Percentiles rank a stretch among this genome's conserved stretches.
These are phyloP conservation scores for Callyntrura guangdongensis DNA, from an alignment of 2,888 invertebrate genomes.

Conservation along the genomic window DNA sequence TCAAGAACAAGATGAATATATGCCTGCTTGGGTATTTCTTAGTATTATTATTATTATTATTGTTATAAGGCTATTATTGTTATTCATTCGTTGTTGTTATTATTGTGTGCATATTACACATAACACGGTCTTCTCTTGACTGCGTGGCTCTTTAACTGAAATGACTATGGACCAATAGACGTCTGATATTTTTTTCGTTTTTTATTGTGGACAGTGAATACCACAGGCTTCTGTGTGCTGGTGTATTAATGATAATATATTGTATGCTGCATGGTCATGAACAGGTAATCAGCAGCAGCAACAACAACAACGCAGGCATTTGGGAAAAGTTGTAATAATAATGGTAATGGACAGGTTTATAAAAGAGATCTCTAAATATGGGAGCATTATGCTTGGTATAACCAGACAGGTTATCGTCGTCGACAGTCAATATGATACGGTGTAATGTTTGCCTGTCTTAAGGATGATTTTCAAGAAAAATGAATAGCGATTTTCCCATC, in stretches of 20 bases:
- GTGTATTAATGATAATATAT: neutral
- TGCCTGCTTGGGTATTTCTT: slow-evolving; percentile 12
- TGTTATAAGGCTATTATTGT: slow-evolving; percentile 45
- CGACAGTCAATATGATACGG: slow-evolving; percentile 44
- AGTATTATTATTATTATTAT: slow-evolving; percentile 37
- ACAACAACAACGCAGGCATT: slow-evolving; percentile 34
- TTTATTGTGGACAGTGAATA: slow-evolving; percentile 14
- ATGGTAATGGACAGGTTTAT: slow-evolving; percentile 61
- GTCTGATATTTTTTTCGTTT: neutral
- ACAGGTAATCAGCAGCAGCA: slow-evolving; percentile 48
- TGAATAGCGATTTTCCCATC: slow-evolving; percentile 36
- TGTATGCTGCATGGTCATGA: slow-evolving; percentile 42
- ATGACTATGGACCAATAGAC: slow-evolving; percentile 35
- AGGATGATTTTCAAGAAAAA: slow-evolving; percentile 42
- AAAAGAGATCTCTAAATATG: slow-evolving; percentile 71
- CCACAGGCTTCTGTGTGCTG: slow-evolving; percentile 7
- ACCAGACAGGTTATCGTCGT: slow-evolving; percentile 32
- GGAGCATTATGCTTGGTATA: slow-evolving; percentile 51
- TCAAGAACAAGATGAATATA: slow-evolving; percentile 62
- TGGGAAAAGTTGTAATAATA: slow-evolving; percentile 67
- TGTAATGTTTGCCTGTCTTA: neutral
- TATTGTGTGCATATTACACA: slow-evolving; percentile 31
- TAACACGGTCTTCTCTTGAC: slow-evolving; percentile 20
- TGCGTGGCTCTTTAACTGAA: slow-evolving; percentile 17
- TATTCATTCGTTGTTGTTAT: slow-evolving; percentile 31